These are phyloP conservation scores for Sebastes elongatus DNA, from an alignment of 2,797 vertebrate genomes.

Conservation along the genomic window DNA sequence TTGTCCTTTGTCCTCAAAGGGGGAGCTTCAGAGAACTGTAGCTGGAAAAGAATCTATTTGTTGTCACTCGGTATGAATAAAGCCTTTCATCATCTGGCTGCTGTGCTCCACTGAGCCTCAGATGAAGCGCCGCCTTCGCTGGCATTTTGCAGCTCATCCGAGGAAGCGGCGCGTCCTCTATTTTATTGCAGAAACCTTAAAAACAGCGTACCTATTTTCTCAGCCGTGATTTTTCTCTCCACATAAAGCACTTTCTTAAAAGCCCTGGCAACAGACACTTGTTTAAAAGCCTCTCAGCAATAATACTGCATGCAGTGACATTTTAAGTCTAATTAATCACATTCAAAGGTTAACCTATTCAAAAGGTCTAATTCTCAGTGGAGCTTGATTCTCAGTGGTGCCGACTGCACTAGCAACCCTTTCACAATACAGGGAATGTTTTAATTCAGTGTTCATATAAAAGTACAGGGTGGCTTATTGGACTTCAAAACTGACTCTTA, in stretches of 20 bases:
- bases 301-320: conserved; percentile 44
- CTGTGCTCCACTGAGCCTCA: conserved; percentile 67
- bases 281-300: conserved; percentile 48
- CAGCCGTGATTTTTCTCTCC: conserved; percentile 1
- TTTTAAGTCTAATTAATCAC: conserved; percentile 68
- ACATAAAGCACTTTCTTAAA: conserved; percentile 35
- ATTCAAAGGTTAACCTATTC: conserved; percentile 61
- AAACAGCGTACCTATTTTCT: conserved; percentile 44
- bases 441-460: background rate
- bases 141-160: conserved; percentile 64
- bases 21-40: conserved; percentile 68
- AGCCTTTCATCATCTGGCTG: conserved; percentile 78
- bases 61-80: conserved; percentile 78
- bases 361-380: conserved; percentile 33
- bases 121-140: conserved; percentile 62
- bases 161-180: conserved; percentile 49
- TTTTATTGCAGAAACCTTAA: conserved; percentile 43
- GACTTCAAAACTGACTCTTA: background rate
- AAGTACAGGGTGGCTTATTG: background rate
- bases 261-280: conserved; percentile 31
- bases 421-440: background rate
- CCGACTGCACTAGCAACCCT: background rate
- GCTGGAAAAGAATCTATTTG: conserved; percentile 77
- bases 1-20: conserved; percentile 71
- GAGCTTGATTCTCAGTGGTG: conserved; percentile 19